Base-by-base conservation (phyloP, 2,888 invertebrate genomes). In the Chelonus formosanus region DNA sequence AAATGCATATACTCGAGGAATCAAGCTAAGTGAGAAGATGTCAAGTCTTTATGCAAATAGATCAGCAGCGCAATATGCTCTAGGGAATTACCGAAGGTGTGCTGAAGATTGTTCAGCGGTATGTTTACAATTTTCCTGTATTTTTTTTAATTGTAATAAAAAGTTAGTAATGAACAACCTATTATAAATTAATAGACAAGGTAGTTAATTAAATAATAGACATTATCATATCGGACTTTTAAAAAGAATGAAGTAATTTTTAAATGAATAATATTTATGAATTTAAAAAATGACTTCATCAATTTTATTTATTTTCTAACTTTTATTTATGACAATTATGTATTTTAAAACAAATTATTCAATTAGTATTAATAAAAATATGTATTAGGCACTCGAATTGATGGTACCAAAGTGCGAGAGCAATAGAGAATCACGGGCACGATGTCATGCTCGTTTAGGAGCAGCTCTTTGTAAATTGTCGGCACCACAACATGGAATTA, bases 1-100 rank as follows among this genome's bases (percentile, higher is more conserved):
- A 58, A 94, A 92, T 78, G 95, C 94, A 5, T 95, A 92, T 78
- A 88, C 89, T 40, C 92, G 92, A 78, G 95, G 92, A 1, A 90
- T 95, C 64, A 88, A 90, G 71, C 82, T 94, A 31, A 90, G 91
- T 45, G 88, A 90, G 60, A 90, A 91, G 75, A 86, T 92, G 82
- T 89, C 91, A 0, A 90, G 90, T 76, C 86, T 95, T 56, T 94
- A 89, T 80, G 88, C 92, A 0, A 92, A 91, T 73, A 86, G 95
- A 79, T 91, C 94, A 0, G 91, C 91, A 43, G 92, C 93, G n/a
- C 94, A 95, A 79, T 89, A 93, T 66, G 89, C 90, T 20, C 78
- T 91, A 70, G 90, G 90, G 53, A 95, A 95, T 85, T 91, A 90
- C 75, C 88, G 90, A 76, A 92, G 90, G 85, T 90, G 90, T 55